Evolutionary conservation across 2,888 invertebrate species (phyloP).

Genomic region (Galerucella pusilla): DNA sequence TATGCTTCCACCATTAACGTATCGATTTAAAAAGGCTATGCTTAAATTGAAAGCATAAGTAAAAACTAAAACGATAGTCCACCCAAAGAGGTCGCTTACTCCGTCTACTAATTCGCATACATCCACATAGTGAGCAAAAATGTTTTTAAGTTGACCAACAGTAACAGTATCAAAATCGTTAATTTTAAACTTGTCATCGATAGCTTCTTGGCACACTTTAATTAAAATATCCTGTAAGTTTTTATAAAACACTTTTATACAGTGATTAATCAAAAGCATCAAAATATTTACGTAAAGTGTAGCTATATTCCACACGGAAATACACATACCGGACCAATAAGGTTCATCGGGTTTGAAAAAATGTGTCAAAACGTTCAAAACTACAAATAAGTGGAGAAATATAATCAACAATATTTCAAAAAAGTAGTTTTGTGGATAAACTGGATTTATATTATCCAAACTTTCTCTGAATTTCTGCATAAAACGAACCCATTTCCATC

Average conservation of each 20-base stretch:
- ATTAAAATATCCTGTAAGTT: neutral
- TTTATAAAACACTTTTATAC: neutral
- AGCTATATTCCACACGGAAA: neutral
- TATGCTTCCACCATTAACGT: slow-evolving; percentile 9
- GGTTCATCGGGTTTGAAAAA: neutral
- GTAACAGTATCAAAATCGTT: neutral
- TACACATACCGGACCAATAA: neutral
- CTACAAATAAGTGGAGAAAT: neutral
- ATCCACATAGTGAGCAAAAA: slow-evolving; percentile 18
- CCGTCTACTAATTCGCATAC: slow-evolving; percentile 21
- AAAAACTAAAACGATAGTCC: slow-evolving; percentile 9
- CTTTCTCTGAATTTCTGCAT: neutral
- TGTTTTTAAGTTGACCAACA: neutral
- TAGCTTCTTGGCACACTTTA: neutral
- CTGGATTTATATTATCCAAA: neutral
- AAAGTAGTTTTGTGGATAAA: neutral
- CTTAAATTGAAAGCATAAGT: slow-evolving; percentile 3
- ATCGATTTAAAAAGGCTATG: slow-evolving; percentile 22
- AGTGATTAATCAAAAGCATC: neutral
- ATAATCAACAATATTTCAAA: neutral
- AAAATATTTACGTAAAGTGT: neutral
- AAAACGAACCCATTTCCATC: neutral
- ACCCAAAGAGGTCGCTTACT: slow-evolving; percentile 26
- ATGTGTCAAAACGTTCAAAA: neutral
- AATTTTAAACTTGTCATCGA: neutral